phyloP scores from a whole-genome alignment of 1,140 invertebrate genomes.

The Phymorhynchus buccinoides region DNA sequence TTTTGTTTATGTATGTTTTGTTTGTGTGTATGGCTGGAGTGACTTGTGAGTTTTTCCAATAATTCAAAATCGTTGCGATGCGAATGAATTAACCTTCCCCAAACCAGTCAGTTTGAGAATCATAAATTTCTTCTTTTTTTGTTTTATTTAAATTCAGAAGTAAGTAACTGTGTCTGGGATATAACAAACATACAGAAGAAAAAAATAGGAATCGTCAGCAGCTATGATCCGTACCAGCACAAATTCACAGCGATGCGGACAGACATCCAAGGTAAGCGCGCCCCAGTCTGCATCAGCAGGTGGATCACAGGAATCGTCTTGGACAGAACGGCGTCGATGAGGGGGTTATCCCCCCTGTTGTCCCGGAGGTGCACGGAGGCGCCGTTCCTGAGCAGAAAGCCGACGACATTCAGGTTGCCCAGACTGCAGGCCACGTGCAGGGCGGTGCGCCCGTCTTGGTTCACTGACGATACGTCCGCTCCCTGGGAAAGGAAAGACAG shows the following conservation, averaged over 20 bases:
- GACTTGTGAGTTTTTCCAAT: too few relatives aligned
- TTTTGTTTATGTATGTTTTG: too few relatives aligned
- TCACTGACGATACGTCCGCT: conserved; percentile 80
- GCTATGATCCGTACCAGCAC: conserved; percentile 75
- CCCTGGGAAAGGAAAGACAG: conserved; percentile 45
- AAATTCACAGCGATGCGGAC: conserved; percentile 78
- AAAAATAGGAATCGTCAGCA: too few relatives aligned
- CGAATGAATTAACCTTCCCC: too few relatives aligned
- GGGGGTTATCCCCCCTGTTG: conserved; percentile 71
- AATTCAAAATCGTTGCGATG: too few relatives aligned
- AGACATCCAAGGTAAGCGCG: conserved; percentile 76
- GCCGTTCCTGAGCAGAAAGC: conserved; percentile 85
- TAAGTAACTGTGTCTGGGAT: too few relatives aligned
- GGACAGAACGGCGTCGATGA: conserved; percentile 66
- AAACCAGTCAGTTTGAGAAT: too few relatives aligned
- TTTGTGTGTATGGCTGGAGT: too few relatives aligned
- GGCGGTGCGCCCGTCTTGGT: conserved; percentile 86
- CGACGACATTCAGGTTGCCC: conserved; percentile 81
- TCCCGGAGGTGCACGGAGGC: conserved; percentile 88
- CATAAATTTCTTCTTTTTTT: too few relatives aligned
- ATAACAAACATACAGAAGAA: too few relatives aligned
- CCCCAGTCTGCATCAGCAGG: conserved; percentile 79
- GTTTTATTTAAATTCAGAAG: too few relatives aligned
- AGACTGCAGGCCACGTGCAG: conserved; percentile 86
- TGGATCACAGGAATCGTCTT: conserved; percentile 64